Evolutionary conservation across 1,140 invertebrate species (phyloP).

Genomic region (Nylanderia fulva): DNA sequence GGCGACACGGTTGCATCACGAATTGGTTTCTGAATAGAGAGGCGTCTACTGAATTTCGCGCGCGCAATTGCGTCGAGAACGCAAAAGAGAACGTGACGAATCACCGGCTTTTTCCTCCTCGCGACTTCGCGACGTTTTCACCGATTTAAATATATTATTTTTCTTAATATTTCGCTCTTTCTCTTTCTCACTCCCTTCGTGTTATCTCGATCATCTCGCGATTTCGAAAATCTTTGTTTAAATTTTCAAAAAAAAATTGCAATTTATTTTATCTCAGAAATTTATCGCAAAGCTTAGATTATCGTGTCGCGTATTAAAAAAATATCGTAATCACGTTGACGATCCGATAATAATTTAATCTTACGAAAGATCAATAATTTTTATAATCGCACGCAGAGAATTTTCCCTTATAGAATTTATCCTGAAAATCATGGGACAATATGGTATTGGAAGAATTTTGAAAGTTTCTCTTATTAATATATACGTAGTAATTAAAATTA

Average conservation of each 20-base stretch:
- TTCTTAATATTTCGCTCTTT: not conserved
- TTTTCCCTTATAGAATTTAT: no score
- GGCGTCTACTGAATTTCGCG: not conserved
- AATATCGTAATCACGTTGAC: not conserved
- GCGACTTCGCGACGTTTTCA: not conserved
- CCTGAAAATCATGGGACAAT: no score
- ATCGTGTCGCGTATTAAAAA: not conserved
- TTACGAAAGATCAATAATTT: not conserved
- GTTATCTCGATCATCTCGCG: not conserved
- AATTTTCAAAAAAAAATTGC: no score
- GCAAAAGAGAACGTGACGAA: not conserved
- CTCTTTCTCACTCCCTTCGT: no score
- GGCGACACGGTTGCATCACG: not conserved
- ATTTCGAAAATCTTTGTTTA: no score
- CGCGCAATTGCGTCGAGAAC: not conserved
- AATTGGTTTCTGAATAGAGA: not conserved
- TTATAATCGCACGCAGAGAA: not conserved
- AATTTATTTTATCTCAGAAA: no score
- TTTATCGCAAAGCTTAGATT: not conserved
- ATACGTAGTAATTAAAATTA: no score
- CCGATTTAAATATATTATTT: no score
- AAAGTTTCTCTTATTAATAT: no score
- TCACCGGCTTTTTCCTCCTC: not conserved
- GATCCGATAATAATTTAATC: not conserved
- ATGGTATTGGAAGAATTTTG: no score